Percentiles rank a stretch among this genome's conserved stretches.
Evolutionary conservation across 1,140 invertebrate genomes (phyloP).

Genomic region (Charaxes varanes): DNA sequence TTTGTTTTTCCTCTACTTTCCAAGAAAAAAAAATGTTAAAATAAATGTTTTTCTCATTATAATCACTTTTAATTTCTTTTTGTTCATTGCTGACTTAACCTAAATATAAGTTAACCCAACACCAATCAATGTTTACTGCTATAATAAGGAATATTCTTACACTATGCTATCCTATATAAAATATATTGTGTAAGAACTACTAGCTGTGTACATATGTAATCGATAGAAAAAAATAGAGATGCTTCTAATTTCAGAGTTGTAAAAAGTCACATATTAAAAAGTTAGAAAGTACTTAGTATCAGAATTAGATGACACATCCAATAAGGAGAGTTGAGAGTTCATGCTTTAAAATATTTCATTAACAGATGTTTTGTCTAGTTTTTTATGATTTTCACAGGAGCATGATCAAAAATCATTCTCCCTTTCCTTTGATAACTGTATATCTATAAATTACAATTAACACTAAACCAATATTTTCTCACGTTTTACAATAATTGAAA

Average conservation of each 20-base stretch:
- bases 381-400: no score
- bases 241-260: constrained; percentile 12
- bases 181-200: constrained; percentile 2
- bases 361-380: no score
- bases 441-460: no score
- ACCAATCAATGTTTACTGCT: constrained; percentile 10
- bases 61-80: constrained; percentile 50
- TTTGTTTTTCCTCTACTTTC: constrained; percentile 44
- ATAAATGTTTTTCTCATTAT: constrained; percentile 63
- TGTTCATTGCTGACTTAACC: constrained; percentile 9
- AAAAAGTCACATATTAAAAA: constrained; percentile 7
- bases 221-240: constrained; percentile 10
- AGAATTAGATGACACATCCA: no score
- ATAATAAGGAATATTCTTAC: constrained; percentile 14
- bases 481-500: no score
- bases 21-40: constrained; percentile 51
- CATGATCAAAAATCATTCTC: no score
- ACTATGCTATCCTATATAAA: constrained; percentile 15
- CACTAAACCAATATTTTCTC: no score
- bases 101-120: no score
- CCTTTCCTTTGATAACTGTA: no score
- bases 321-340: no score
- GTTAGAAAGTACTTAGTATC: no score
- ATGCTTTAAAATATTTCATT: no score
- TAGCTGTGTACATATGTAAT: constrained; percentile 15